phyloP scores from a whole-genome alignment of 2,113 vertebrate genomes.

The Copsychus sechellarum region DNA sequence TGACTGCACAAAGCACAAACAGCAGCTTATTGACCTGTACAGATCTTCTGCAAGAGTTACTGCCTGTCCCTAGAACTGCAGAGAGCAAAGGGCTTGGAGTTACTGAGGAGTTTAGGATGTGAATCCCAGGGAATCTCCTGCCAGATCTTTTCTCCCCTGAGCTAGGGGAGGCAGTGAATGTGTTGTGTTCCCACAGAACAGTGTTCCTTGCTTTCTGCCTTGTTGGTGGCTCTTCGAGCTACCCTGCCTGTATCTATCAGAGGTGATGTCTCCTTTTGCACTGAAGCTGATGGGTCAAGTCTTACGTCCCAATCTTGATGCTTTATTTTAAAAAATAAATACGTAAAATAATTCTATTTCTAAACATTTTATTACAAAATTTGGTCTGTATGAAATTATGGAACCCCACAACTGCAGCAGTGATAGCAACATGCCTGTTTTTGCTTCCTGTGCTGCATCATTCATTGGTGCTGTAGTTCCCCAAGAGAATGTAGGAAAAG shows the following conservation, averaged over 20 bases:
- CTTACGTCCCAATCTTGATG: background rate
- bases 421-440: background rate
- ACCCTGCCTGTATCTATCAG: background rate
- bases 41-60: background rate
- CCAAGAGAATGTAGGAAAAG: background rate
- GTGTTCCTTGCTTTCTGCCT: background rate
- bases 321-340: background rate
- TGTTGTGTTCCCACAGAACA: rapidly evolving
- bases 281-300: background rate
- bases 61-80: background rate
- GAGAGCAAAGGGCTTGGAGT: background rate
- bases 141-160: background rate
- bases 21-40: background rate
- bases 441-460: background rate
- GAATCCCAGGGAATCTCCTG: background rate
- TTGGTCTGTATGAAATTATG: background rate
- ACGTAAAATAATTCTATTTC: background rate
- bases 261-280: background rate
- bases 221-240: background rate
- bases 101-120: background rate
- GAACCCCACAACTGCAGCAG: background rate
- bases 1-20: background rate
- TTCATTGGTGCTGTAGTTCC: background rate
- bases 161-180: background rate
- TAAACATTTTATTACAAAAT: background rate